A percentile compares a stretch with the other conserved stretches of the same genome.
phyloP scores from a whole-genome alignment of 2,888 invertebrate genomes.

The Xiphydria camelus region DNA sequence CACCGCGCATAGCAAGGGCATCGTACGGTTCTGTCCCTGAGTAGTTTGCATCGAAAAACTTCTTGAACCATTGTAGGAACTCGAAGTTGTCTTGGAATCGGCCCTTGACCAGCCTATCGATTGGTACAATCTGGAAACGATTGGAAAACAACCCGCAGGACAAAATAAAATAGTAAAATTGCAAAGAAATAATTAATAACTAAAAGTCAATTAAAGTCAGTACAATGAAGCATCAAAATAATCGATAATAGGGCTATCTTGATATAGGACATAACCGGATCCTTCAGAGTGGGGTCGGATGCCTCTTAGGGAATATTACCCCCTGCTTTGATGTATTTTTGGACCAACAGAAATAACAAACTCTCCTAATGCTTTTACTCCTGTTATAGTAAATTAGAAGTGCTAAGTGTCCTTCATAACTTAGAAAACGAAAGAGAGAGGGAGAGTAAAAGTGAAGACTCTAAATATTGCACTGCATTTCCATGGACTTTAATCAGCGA shows the following conservation, averaged over 20 bases:
- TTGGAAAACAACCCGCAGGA: slow-evolving; percentile 35
- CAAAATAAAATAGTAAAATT: slow-evolving; percentile 29
- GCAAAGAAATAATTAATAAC: background rate
- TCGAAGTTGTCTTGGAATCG: slow-evolving; percentile 99
- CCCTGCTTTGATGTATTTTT: slow-evolving; percentile 16
- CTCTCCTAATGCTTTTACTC: background rate
- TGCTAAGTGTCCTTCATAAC: too few relatives aligned
- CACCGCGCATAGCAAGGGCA: slow-evolving; percentile 82
- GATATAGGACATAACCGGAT: background rate
- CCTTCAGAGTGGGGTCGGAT: too few relatives aligned
- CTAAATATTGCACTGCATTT: too few relatives aligned
- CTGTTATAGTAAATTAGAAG: too few relatives aligned
- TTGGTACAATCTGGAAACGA: slow-evolving; percentile 81
- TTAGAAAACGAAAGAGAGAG: too few relatives aligned
- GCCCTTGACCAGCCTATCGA: slow-evolving; percentile 95
- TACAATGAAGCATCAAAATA: background rate
- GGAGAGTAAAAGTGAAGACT: too few relatives aligned
- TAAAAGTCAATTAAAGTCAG: background rate
- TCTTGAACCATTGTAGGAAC: slow-evolving; percentile 99
- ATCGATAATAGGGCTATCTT: background rate
- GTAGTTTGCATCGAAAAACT: slow-evolving; percentile 99
- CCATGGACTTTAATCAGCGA: too few relatives aligned
- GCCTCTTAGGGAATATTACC: slow-evolving; percentile 3
- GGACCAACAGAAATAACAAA: slow-evolving; percentile 12
- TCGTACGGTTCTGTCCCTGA: slow-evolving; percentile 88